These are phyloP conservation scores for Thalassarche chlororhynchos DNA, from an alignment of 2,113 vertebrate species.

Conservation along the genomic window DNA sequence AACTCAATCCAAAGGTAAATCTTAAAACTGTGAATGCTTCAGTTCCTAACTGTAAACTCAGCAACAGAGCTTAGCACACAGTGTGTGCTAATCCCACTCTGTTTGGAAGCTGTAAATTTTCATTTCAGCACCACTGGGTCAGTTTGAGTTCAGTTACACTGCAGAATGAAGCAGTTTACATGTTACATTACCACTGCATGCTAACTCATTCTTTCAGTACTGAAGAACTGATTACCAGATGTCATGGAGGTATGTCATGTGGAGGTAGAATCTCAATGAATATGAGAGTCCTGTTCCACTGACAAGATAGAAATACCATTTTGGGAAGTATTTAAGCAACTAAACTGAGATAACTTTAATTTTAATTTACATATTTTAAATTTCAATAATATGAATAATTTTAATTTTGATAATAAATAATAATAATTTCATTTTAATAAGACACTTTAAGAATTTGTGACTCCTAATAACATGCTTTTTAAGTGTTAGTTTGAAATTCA, in stretches of 20 bases:
- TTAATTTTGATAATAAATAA: not conserved
- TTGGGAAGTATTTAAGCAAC: not conserved
- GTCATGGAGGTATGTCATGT: not conserved
- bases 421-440: not conserved
- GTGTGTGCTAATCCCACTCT: constrained; percentile 42
- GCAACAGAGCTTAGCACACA: constrained; percentile 19
- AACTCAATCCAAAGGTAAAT: constrained; percentile 4
- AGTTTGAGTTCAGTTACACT: constrained; percentile 30
- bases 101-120: constrained; percentile 61
- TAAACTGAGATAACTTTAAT: not conserved
- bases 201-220: not conserved
- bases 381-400: not conserved
- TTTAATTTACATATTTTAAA: not conserved
- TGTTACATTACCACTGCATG: not conserved
- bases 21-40: constrained; percentile 7
- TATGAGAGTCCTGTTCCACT: not conserved
- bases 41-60: constrained; percentile 43
- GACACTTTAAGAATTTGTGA: not conserved
- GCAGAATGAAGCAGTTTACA: constrained; percentile 1
- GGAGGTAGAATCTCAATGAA: not conserved
- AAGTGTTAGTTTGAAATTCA: not conserved
- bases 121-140: constrained; percentile 56
- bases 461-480: not conserved
- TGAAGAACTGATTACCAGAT: not conserved
- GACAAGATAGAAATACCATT: not conserved